phyloP scores from a whole-genome alignment of 2,113 vertebrate species.

The Gorsachius goisagi region DNA sequence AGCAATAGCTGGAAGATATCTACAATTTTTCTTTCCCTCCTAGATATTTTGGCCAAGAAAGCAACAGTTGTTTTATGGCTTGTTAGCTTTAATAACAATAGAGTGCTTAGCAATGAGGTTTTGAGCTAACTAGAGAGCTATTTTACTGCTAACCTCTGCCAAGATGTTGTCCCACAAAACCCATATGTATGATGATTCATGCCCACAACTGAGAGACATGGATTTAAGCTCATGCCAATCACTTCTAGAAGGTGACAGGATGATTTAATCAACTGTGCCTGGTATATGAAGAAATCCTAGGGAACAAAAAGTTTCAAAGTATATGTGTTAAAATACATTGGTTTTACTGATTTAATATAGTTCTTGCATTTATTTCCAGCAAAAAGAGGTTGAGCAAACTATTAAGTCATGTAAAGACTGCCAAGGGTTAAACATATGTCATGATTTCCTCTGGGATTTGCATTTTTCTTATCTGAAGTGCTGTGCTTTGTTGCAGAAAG shows the following conservation, averaged over 20 bases:
- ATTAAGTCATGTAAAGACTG: not conserved
- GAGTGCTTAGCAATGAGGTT: not conserved
- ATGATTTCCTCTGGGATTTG: conserved; percentile 52
- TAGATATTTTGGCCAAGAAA: not conserved
- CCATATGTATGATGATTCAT: not conserved
- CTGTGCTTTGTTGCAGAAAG: conserved; percentile 58
- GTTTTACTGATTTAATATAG: not conserved
- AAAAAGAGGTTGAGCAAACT: not conserved
- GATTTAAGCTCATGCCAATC: conserved; percentile 36
- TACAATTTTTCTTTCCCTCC: not conserved
- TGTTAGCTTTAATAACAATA: not conserved
- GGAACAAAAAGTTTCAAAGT: not conserved
- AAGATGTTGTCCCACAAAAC: conserved; percentile 25
- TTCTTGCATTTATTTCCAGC: conserved; percentile 3
- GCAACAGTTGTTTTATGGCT: not conserved
- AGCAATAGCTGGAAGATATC: not conserved
- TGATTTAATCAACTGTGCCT: conserved; percentile 6
- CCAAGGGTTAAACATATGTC: conserved; percentile 34
- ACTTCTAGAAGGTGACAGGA: not conserved
- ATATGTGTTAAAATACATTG: conserved; percentile 3
- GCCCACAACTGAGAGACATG: not conserved
- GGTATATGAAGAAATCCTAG: not conserved
- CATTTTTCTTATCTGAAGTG: conserved; percentile 45
- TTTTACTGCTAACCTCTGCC: not conserved
- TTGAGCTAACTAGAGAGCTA: not conserved